Percentiles rank a stretch among this genome's conserved stretches.
Conservation (phyloP, 1,140 invertebrate genomes). For the Andricus grossulariae region DNA sequence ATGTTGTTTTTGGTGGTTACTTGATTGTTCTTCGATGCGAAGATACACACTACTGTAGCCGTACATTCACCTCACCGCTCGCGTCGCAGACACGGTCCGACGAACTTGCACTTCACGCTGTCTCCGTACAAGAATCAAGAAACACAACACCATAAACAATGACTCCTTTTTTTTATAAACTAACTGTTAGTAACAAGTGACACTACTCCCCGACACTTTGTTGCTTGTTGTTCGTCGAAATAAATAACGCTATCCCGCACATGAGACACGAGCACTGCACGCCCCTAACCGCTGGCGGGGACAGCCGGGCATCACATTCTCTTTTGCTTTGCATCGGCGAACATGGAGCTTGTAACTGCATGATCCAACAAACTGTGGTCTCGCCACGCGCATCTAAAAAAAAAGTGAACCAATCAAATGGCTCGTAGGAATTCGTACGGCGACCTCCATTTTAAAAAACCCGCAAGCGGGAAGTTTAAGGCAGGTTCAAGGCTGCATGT, state of each 20-base stretch:
- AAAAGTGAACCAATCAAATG: no score
- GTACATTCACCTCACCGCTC: slow-evolving; percentile 37
- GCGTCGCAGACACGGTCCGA: slow-evolving; percentile 32
- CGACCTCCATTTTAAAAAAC: no score
- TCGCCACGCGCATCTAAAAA: no score
- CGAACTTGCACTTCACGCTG: slow-evolving; percentile 8
- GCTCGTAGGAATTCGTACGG: no score
- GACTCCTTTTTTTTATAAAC: neutral
- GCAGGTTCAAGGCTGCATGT: no score
- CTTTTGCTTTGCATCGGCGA: no score
- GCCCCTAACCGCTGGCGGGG: slow-evolving; percentile 33
- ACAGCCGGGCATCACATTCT: no score
- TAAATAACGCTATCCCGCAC: slow-evolving; percentile 15
- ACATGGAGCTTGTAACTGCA: no score
- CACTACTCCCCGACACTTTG: neutral
- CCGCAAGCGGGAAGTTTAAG: no score
- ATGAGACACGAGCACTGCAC: slow-evolving; percentile 36
- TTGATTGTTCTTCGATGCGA: neutral
- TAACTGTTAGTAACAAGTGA: neutral
- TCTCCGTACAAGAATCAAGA: neutral
- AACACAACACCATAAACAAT: neutral
- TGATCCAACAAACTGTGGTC: no score
- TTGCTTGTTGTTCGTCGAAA: neutral
- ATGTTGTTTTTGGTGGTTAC: neutral
- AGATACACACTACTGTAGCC: slow-evolving; percentile 5